Evolutionary conservation across 2,888 invertebrate species (phyloP), one percentile per base, ranked within the genome.

Genomic region (Tenthredo scrophulariae): DNA sequence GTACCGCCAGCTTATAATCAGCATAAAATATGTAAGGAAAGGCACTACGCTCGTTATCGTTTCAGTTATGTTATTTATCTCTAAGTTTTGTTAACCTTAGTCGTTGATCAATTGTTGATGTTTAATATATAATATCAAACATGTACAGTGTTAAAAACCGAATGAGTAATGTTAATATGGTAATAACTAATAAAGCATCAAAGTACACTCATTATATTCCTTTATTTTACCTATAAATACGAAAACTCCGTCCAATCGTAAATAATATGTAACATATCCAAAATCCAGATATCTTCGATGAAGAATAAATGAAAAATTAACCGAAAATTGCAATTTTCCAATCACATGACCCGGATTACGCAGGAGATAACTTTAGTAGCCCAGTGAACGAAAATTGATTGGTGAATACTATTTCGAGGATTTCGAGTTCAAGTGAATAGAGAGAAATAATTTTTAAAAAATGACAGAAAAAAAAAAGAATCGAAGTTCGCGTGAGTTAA

Each of bases 101-200:
- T 74, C 74, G 43, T 74, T 74, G 22, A 22, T 22, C 22, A 40
- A 43, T 74, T 43, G 40, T 74, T 74, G 6, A 26, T 74, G 40
- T 37, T 37, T 72, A 22, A 72, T 37, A 70, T 18, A 33, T n/a
- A n/a, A 6, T 10, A 74, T 40, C 2, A 40, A 40, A 40, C 29
- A 40, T 74, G 72, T 72, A 74, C 72, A 40, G 72, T 43, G 72
- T 74, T 74, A 9, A 74, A 22, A 43, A 40, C 13, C 43, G 2
- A 43, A 22, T 40, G 43, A 43, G 22, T 43, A 74, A 74, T 22
- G 43, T 2, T 74, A 9, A n/a, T 40, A 40, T 13, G 15, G 15
- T 67, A 33, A 67, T 33, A 33, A 62, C 10, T 62, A 70, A 37
- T 70, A 70, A 74, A 43, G 43, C 1, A 40, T 40, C 40, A 26